Evolutionary conservation across 2,113 vertebrate species (phyloP).

Genomic region (Variabilichromis moorii): DNA sequence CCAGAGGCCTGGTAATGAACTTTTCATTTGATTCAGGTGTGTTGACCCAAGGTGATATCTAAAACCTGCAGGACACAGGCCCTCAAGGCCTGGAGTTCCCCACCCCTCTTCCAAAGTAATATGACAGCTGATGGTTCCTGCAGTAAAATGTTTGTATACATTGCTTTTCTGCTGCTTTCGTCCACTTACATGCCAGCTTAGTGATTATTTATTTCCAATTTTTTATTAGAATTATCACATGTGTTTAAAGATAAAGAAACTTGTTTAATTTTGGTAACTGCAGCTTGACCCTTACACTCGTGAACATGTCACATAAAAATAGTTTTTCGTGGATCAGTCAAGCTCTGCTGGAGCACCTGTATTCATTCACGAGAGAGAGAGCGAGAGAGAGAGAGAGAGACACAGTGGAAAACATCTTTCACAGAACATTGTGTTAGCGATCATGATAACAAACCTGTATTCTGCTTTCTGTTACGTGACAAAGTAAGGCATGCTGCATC

Average conservation of each 20-base stretch:
- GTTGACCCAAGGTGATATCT: background rate
- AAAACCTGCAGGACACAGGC: background rate
- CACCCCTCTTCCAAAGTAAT: background rate
- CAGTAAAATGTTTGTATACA: background rate
- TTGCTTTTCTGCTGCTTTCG: background rate
- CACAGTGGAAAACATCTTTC: background rate
- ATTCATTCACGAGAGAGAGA: background rate
- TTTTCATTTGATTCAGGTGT: background rate
- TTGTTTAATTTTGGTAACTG: background rate
- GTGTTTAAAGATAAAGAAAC: background rate
- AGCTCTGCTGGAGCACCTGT: background rate
- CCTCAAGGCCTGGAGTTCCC: accelerated
- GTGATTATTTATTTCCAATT: background rate
- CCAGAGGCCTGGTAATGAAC: background rate
- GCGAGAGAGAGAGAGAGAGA: background rate
- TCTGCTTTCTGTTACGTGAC: background rate
- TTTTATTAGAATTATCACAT: background rate
- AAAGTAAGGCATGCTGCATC: background rate
- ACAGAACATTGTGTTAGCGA: background rate
- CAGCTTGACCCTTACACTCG: background rate
- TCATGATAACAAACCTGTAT: background rate
- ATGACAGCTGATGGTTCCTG: background rate
- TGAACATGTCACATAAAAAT: background rate
- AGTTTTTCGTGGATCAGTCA: accelerated
- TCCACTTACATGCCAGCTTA: background rate